Percentiles rank a stretch among this genome's conserved stretches.
Conservation (phyloP, 37 sponge, comb jelly and placozoan species). For the Halisarca cf. caerulea region DNA sequence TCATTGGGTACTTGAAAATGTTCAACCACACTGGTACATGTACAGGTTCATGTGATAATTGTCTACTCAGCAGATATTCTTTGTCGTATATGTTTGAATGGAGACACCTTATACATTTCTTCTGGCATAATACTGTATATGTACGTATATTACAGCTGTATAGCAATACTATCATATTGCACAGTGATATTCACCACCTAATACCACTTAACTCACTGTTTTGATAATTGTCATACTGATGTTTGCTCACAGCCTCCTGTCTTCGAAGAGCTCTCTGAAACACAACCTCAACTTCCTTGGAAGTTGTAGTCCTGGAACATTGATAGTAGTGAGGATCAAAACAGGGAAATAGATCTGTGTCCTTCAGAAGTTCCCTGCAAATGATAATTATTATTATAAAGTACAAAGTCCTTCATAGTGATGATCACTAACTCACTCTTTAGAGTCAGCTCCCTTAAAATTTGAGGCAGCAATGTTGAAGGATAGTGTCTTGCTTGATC, state of each 20-base stretch:
- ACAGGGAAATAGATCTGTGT: slow-evolving; percentile 62
- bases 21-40: too few species aligned
- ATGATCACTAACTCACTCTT: background rate
- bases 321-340: slow-evolving; percentile 88
- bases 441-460: slow-evolving; percentile 86
- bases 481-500: slow-evolving; percentile 90
- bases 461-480: slow-evolving; percentile 86
- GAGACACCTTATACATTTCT: too few species aligned
- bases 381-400: too few species aligned
- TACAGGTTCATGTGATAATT: too few species aligned
- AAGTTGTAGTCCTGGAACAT: slow-evolving; percentile 87
- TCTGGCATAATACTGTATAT: too few species aligned
- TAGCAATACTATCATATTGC: too few species aligned
- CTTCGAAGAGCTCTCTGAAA: slow-evolving; percentile 81
- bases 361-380: slow-evolving; percentile 44
- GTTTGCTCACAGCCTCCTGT: slow-evolving; percentile 43
- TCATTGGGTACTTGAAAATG: too few species aligned
- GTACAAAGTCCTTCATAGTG: too few species aligned
- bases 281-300: slow-evolving; percentile 85
- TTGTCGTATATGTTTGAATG: too few species aligned
- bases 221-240: slow-evolving; percentile 47
- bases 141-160: too few species aligned
- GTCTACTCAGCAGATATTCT: too few species aligned
- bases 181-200: too few species aligned
- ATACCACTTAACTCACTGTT: slow-evolving; percentile 59